phyloP scores from a whole-genome alignment of 1,140 invertebrate genomes.

The Cydia pomonella region DNA sequence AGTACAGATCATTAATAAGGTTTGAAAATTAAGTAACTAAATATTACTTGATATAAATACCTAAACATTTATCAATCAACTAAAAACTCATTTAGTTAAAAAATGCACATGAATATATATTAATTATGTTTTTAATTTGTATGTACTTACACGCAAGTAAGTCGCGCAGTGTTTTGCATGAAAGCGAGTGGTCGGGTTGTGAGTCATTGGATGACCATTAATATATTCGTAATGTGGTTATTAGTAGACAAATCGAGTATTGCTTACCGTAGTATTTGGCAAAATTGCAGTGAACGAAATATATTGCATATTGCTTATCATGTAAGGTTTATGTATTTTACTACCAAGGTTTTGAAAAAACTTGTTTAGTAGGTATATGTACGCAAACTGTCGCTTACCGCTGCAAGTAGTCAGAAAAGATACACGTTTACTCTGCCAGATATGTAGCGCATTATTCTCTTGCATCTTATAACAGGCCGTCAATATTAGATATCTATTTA shows the following conservation, averaged over 20 bases:
- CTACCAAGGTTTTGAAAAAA: constrained; percentile 39
- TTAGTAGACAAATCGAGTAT: constrained; percentile 48
- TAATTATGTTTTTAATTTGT: constrained; percentile 48
- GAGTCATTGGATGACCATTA: constrained; percentile 44
- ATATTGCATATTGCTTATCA: constrained; percentile 49
- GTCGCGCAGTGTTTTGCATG: constrained; percentile 65
- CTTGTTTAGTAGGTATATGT: constrained; percentile 42
- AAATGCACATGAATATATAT: constrained; percentile 37
- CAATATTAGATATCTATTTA: constrained; percentile 6
- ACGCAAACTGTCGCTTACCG: constrained; percentile 48
- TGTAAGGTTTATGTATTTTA: constrained; percentile 38
- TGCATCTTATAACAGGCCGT: constrained; percentile 15
- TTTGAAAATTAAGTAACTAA: neutral
- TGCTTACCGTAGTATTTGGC: constrained; percentile 56
- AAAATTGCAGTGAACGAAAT: constrained; percentile 43
- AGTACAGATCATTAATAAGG: neutral
- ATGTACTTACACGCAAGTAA: constrained; percentile 49
- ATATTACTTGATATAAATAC: neutral
- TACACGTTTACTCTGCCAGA: neutral
- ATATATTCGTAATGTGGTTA: constrained; percentile 42
- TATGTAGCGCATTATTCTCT: neutral
- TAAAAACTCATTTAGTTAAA: constrained; percentile 13
- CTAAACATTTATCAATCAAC: neutral
- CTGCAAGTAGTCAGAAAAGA: constrained; percentile 35
- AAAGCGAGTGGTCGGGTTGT: constrained; percentile 56